Percentiles rank a stretch among this genome's conserved stretches.
These are phyloP conservation scores for Ailuropoda melanoleuca DNA, from an alignment of 2,113 vertebrate genomes.

Conservation along the genomic window DNA sequence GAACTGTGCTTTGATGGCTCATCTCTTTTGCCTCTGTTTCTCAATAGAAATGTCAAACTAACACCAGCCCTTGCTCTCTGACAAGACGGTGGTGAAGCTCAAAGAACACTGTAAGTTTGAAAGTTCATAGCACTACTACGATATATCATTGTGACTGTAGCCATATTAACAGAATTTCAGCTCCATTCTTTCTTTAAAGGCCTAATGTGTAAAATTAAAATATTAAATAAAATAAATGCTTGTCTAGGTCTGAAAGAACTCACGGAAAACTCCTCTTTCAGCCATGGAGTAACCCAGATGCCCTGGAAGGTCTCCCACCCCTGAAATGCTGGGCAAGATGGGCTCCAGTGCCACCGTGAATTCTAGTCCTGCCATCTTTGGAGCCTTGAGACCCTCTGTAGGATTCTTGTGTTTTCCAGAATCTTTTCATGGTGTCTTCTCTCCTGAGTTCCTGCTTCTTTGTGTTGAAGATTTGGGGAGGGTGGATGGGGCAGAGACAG, in stretches of 20 bases:
- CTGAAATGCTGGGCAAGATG: background rate
- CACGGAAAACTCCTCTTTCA: background rate
- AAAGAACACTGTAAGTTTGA: background rate
- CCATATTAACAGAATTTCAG: background rate
- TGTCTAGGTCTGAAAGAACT: background rate
- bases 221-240: background rate
- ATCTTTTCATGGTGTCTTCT: background rate
- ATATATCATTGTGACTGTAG: background rate
- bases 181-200: background rate
- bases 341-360: accelerated
- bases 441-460: background rate
- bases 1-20: background rate
- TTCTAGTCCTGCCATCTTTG: background rate
- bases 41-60: background rate
- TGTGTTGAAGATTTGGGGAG: background rate
- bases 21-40: background rate
- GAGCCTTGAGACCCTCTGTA: background rate
- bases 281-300: background rate
- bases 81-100: background rate
- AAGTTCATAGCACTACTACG: background rate
- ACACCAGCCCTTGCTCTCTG: background rate
- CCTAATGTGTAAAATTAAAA: background rate
- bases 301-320: background rate
- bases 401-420: background rate
- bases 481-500: background rate